Conservation (phyloP, 1,140 invertebrate species). For the Hormaphis cornu region DNA sequence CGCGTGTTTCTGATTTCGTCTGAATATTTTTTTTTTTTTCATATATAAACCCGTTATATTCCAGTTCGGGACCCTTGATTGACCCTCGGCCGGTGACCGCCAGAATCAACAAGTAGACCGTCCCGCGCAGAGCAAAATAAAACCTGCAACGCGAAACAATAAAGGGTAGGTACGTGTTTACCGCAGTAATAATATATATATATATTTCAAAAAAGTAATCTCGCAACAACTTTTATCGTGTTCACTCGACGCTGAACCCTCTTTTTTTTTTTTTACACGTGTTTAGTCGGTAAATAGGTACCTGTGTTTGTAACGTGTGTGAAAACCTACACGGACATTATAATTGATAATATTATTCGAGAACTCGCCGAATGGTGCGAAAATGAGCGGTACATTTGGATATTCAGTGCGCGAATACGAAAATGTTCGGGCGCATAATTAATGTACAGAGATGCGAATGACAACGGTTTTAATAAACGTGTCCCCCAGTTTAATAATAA, state of each 20-base stretch:
- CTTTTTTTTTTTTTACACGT: neutral
- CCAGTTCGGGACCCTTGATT: slow-evolving; percentile 23
- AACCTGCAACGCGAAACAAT: slow-evolving; percentile 22
- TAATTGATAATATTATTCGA: too few relatives aligned
- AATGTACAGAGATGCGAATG: too few relatives aligned
- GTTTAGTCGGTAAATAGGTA: neutral
- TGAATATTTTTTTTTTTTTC: neutral
- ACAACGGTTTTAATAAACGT: too few relatives aligned
- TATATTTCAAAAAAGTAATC: neutral
- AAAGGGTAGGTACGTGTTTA: neutral
- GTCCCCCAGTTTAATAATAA: too few relatives aligned
- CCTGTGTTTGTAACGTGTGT: neutral
- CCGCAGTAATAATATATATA: neutral
- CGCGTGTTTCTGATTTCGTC: neutral
- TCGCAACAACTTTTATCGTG: neutral
- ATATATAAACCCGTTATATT: slow-evolving; percentile 16
- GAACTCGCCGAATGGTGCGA: too few relatives aligned
- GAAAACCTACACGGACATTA: too few relatives aligned
- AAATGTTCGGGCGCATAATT: too few relatives aligned
- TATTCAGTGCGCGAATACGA: too few relatives aligned
- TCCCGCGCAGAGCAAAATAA: slow-evolving; percentile 24
- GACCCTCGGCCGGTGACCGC: slow-evolving; percentile 27
- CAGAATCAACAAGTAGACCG: slow-evolving; percentile 26
- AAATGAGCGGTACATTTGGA: too few relatives aligned
- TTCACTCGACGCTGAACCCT: neutral